Evolutionary conservation across 2,797 vertebrate genomes (phyloP).

Genomic region (Salarias fasciatus): DNA sequence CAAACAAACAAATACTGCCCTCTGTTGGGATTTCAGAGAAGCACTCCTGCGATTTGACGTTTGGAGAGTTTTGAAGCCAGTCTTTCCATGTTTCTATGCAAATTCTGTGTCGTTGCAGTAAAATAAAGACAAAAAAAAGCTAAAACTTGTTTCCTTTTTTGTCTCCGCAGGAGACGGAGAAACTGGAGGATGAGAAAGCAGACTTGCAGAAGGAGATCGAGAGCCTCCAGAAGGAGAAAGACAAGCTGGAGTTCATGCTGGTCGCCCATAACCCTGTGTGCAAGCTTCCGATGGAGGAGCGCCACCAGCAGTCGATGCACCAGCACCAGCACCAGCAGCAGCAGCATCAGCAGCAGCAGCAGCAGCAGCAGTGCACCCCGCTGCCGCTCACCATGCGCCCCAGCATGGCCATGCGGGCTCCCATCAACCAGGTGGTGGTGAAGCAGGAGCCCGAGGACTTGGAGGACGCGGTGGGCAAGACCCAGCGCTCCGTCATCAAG

Average conservation of each 20-base stretch:
- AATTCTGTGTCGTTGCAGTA: too few relatives aligned
- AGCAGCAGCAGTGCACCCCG: conserved; percentile 82
- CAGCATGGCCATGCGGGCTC: conserved; percentile 70
- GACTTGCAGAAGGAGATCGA: conserved; percentile 98
- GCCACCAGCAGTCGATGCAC: conserved; percentile 66
- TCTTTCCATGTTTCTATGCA: too few relatives aligned
- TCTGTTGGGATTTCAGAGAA: conserved; percentile 48
- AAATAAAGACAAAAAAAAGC: too few relatives aligned
- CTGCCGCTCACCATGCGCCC: conserved; percentile 86
- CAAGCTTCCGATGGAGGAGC: conserved; percentile 92
- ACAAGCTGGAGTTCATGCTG: conserved; percentile 98
- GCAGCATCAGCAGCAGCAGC: conserved; percentile 63
- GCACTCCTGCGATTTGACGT: neutral
- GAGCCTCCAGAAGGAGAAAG: conserved; percentile 96
- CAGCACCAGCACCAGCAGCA: conserved; percentile 87
- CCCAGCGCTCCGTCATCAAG: conserved; percentile 97
- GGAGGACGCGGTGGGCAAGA: conserved; percentile 76
- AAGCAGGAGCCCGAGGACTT: conserved; percentile 94
- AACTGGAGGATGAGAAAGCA: conserved; percentile 96
- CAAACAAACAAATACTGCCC: conserved; percentile 62
- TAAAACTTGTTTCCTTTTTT: conserved; percentile 3
- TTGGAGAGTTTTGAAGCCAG: too few relatives aligned
- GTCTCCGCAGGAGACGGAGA: conserved; percentile 91
- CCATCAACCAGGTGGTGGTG: conserved; percentile 88
- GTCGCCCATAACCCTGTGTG: conserved; percentile 96